phyloP scores from a whole-genome alignment of 1,140 invertebrate genomes.

The Episyrphus balteatus region DNA sequence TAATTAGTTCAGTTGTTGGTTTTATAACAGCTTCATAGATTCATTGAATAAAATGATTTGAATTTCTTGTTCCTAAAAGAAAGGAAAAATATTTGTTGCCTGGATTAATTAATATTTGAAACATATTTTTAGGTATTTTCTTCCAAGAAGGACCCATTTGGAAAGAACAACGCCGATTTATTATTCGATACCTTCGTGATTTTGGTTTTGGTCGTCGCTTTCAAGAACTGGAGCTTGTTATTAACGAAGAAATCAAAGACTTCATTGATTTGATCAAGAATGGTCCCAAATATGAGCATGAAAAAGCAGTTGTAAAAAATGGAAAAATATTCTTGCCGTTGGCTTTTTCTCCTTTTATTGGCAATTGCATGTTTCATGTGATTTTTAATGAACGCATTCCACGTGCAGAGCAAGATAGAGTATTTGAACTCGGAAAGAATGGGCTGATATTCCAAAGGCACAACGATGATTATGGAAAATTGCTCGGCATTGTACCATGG shows the following conservation, averaged over 20 bases:
- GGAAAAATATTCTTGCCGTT: conserved; percentile 38
- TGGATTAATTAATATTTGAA: too few species aligned
- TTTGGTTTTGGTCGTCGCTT: conserved; percentile 58
- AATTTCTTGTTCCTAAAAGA: too few species aligned
- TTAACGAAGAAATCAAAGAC: conserved; percentile 41
- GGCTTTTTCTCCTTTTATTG: conserved; percentile 38
- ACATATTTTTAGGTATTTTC: conserved; percentile 44
- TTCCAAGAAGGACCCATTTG: conserved; percentile 57
- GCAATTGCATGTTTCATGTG: conserved; percentile 41
- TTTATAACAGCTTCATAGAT: too few species aligned
- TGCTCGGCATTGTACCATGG: conserved; percentile 48
- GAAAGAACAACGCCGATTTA: conserved; percentile 60
- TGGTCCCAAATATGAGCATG: conserved; percentile 40
- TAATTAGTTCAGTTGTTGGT: too few species aligned
- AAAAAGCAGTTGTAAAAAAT: conserved; percentile 40
- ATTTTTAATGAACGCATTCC: conserved; percentile 35
- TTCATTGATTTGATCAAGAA: conserved; percentile 44
- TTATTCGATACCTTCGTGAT: conserved; percentile 56
- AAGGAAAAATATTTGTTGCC: too few species aligned
- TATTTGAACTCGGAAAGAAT: conserved; percentile 31
- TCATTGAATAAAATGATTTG: too few species aligned
- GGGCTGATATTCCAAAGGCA: conserved; percentile 39
- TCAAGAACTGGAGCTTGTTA: conserved; percentile 39
- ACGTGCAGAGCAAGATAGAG: conserved; percentile 35
- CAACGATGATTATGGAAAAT: conserved; percentile 43